These are phyloP conservation scores for Matsumyia berberina DNA, from an alignment of 2,888 invertebrate genomes.

Conservation along the genomic window DNA sequence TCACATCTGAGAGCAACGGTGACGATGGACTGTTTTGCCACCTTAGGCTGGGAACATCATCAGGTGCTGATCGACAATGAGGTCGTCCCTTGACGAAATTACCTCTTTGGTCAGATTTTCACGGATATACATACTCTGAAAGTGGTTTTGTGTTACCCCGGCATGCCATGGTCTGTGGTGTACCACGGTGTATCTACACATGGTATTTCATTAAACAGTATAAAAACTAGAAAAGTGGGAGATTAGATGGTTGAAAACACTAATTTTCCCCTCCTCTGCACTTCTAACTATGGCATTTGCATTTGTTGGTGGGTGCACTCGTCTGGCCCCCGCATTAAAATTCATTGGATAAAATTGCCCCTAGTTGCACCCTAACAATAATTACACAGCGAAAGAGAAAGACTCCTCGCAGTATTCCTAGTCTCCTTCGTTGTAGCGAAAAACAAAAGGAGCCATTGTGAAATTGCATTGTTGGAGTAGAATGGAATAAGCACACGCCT, in stretches of 20 bases:
- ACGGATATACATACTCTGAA: slow-evolving; percentile 38
- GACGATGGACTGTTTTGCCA: neutral
- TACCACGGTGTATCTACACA: slow-evolving; percentile 5
- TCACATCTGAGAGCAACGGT: neutral
- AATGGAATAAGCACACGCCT: slow-evolving; percentile 63
- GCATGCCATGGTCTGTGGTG: neutral
- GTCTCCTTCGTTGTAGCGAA: slow-evolving; percentile 38
- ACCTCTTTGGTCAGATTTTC: slow-evolving; percentile 28
- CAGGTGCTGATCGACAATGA: slow-evolving; percentile 47
- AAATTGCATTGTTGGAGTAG: slow-evolving; percentile 59
- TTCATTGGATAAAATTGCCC: slow-evolving; percentile 52
- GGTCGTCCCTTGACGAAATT: slow-evolving; percentile 2
- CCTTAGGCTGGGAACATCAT: slow-evolving; percentile 42
- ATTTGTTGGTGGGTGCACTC: slow-evolving; percentile 27
- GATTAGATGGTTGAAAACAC: slow-evolving; percentile 67
- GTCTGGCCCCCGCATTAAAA: slow-evolving; percentile 39
- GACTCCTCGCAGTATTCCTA: slow-evolving; percentile 33
- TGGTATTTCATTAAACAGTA: slow-evolving; percentile 18
- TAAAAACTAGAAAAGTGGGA: slow-evolving; percentile 67
- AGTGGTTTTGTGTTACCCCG: slow-evolving; percentile 6
- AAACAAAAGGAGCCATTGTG: slow-evolving; percentile 45
- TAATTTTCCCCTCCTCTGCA: slow-evolving; percentile 38
- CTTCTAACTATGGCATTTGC: slow-evolving; percentile 70
- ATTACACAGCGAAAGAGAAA: slow-evolving; percentile 29
- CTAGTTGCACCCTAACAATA: slow-evolving; percentile 49